Percentiles rank a stretch among this genome's conserved stretches.
Conservation (phyloP, 2,888 invertebrate species). For the Nephrotoma flavescens region DNA sequence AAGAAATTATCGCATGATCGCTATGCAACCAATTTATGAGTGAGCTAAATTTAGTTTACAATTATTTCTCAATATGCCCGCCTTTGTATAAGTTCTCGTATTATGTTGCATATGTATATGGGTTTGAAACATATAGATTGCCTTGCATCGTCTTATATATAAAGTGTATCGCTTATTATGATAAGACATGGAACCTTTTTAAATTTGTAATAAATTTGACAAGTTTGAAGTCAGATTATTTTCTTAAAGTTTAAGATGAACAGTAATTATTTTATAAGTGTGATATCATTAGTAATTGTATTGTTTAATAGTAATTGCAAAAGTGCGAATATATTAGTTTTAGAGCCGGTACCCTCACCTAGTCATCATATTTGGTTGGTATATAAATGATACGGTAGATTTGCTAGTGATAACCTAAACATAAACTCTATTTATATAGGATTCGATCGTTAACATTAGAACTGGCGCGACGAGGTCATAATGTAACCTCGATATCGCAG, state of each 20-base stretch:
- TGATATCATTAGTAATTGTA: neutral
- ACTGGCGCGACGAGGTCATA: slow-evolving; percentile 12
- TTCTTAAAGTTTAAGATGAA: neutral
- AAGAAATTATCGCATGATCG: neutral
- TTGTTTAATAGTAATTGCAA: neutral
- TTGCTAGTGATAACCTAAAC: neutral
- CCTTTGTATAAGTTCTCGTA: neutral
- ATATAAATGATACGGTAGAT: neutral
- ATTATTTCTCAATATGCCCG: neutral
- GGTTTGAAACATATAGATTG: neutral
- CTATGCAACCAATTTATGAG: neutral
- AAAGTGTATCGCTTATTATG: neutral
- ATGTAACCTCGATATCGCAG: slow-evolving; percentile 11
- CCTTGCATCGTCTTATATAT: neutral
- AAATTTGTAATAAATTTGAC: neutral
- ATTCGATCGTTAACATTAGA: slow-evolving; percentile 8
- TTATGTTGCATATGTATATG: neutral
- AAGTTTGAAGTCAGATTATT: neutral
- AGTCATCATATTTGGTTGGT: slow-evolving; percentile 16
- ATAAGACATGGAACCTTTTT: neutral
- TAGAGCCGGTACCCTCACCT: slow-evolving; percentile 9
- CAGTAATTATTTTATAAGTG: neutral
- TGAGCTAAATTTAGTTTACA: neutral
- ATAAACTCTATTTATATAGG: neutral
- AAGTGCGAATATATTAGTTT: slow-evolving; percentile 8